Percentiles rank a stretch among this genome's conserved stretches.
phyloP scores from a whole-genome alignment of 2,113 vertebrate genomes.

The Anolis sagrei region DNA sequence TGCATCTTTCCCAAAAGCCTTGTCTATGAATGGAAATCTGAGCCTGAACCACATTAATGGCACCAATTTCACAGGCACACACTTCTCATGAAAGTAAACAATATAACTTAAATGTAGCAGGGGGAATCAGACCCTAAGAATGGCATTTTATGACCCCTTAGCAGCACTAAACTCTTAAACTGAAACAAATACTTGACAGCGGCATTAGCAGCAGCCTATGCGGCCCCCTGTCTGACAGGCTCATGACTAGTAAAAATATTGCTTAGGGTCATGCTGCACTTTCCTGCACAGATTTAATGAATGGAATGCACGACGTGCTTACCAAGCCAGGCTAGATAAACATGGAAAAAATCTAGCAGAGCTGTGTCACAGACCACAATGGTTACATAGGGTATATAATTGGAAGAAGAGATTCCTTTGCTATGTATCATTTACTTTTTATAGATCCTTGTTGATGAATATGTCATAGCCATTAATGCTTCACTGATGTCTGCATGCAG shows the following conservation, averaged over 20 bases:
- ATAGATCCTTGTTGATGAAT: conserved; percentile 56
- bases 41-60: conserved; percentile 36
- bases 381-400: conserved; percentile 68
- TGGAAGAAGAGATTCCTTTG: conserved; percentile 76
- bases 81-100: conserved; percentile 23
- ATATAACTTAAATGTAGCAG: conserved; percentile 26
- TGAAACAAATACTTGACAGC: conserved; percentile 27
- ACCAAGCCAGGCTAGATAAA: conserved; percentile 72
- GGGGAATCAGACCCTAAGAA: not conserved
- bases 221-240: conserved; percentile 36
- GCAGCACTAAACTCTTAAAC: conserved; percentile 31
- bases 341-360: conserved; percentile 74
- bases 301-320: conserved; percentile 65
- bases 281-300: conserved; percentile 64
- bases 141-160: conserved; percentile 46
- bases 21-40: conserved; percentile 43
- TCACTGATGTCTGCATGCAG: conserved; percentile 64
- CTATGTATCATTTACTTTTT: conserved; percentile 77
- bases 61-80: conserved; percentile 43
- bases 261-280: conserved; percentile 58
- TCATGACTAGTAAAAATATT: conserved; percentile 29
- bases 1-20: conserved; percentile 46
- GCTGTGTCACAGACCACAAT: conserved; percentile 70
- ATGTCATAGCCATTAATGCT: conserved; percentile 68
- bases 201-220: conserved; percentile 5